Conservation (phyloP, 2,797 vertebrate genomes). For the Sebastes umbrosus region DNA sequence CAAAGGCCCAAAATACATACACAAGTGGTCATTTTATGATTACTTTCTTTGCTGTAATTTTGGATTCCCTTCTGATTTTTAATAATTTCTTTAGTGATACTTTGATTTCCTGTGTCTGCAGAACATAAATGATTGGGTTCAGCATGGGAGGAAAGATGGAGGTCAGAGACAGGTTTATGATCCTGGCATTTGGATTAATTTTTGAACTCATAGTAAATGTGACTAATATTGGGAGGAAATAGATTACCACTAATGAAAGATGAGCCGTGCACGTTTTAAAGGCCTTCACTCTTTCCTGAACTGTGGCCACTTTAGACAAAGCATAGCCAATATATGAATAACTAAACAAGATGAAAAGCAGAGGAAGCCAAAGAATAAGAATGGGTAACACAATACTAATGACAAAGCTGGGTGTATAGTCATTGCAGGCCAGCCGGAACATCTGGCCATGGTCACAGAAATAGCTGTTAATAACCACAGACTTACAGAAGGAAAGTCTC, state of each 20-base stretch:
- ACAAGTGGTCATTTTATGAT: background rate
- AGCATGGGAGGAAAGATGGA: conserved; percentile 60
- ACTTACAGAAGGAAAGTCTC: conserved; percentile 67
- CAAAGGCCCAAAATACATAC: background rate
- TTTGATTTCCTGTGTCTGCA: conserved; percentile 73
- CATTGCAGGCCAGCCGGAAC: conserved; percentile 60
- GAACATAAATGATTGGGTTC: conserved; percentile 73
- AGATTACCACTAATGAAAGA: conserved; percentile 60
- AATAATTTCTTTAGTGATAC: conserved; percentile 48
- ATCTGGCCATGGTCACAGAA: conserved; percentile 72
- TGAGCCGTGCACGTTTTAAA: conserved; percentile 66
- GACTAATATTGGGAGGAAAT: conserved; percentile 56
- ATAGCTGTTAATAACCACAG: conserved; percentile 62
- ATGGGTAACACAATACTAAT: background rate
- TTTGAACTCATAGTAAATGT: conserved; percentile 29
- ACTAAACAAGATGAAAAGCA: conserved; percentile 47
- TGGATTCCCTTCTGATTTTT: background rate
- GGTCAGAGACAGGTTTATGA: conserved; percentile 64
- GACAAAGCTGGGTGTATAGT: conserved; percentile 8
- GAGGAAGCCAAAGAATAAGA: conserved; percentile 42
- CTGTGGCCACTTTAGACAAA: conserved; percentile 42
- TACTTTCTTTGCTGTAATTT: background rate
- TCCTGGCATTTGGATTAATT: conserved; percentile 64
- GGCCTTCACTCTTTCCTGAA: conserved; percentile 44
- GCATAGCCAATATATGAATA: conserved; percentile 46